Percentiles rank a stretch among this genome's conserved stretches.
Conservation (phyloP, 2,113 vertebrate genomes). For the Shinisaurus crocodilurus region DNA sequence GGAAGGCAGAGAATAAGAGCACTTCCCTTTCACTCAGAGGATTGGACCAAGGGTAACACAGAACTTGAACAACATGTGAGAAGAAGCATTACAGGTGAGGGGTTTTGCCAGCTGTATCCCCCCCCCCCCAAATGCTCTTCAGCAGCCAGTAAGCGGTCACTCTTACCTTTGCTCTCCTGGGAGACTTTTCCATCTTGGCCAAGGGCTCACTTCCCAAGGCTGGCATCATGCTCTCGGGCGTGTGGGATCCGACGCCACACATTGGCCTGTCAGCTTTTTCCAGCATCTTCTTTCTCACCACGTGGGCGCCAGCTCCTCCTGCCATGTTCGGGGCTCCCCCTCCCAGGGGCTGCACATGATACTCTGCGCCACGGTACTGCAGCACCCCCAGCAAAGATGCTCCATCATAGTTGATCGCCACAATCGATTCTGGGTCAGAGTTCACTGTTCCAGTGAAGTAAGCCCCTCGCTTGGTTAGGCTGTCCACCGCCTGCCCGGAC, state of each 20-base stretch:
- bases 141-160: background rate
- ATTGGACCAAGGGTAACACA: no score
- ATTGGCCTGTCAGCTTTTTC: slow-evolving; percentile 66
- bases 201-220: background rate
- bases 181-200: background rate
- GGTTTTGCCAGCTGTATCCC: background rate
- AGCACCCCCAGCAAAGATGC: slow-evolving; percentile 69
- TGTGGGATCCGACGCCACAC: slow-evolving; percentile 70
- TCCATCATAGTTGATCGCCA: slow-evolving; percentile 70
- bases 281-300: slow-evolving; percentile 68
- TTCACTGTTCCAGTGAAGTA: slow-evolving; percentile 74
- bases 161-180: slow-evolving; percentile 74
- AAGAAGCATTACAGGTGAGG: background rate
- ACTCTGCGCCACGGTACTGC: slow-evolving; percentile 71
- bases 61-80: background rate
- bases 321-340: slow-evolving; percentile 61
- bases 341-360: slow-evolving; percentile 74
- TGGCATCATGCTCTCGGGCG: background rate
- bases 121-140: background rate
- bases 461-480: slow-evolving; percentile 59
- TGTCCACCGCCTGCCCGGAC: slow-evolving; percentile 40
- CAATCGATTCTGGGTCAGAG: slow-evolving; percentile 70
- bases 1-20: background rate
- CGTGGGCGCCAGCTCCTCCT: slow-evolving; percentile 66
- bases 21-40: background rate